phyloP scores from a whole-genome alignment of 2,113 vertebrate genomes.

The Desmodus rotundus region DNA sequence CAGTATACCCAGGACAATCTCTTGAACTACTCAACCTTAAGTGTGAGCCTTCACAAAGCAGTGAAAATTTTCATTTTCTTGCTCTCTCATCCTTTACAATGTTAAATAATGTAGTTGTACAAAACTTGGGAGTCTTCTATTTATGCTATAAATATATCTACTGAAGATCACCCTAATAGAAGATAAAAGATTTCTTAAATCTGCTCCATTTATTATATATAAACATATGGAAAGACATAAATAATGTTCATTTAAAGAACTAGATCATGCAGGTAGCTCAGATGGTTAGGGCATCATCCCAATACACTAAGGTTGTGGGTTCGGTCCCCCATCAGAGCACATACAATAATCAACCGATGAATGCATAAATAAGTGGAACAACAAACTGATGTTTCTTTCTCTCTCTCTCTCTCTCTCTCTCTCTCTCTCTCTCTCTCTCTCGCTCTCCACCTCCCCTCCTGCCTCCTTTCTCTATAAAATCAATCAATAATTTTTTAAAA shows the following conservation, averaged over 20 bases:
- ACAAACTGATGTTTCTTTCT: no score
- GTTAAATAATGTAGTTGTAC: constrained; percentile 1
- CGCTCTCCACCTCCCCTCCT: no score
- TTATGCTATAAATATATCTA: neutral
- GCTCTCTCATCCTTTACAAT: neutral
- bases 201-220: neutral
- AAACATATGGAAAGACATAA: neutral
- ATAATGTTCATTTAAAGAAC: neutral
- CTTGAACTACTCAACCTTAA: neutral
- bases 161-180: neutral
- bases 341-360: no score
- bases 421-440: no score
- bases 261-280: neutral
- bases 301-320: no score
- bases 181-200: constrained; percentile 17
- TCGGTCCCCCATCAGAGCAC: no score
- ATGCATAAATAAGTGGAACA: no score
- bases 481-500: neutral
- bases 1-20: neutral
- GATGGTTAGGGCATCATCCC: no score
- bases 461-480: no score
- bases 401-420: no score
- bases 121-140: neutral
- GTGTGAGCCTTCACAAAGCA: neutral
- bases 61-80: neutral